phyloP scores from a whole-genome alignment of 2,888 invertebrate species.

The Heliconius sara region DNA sequence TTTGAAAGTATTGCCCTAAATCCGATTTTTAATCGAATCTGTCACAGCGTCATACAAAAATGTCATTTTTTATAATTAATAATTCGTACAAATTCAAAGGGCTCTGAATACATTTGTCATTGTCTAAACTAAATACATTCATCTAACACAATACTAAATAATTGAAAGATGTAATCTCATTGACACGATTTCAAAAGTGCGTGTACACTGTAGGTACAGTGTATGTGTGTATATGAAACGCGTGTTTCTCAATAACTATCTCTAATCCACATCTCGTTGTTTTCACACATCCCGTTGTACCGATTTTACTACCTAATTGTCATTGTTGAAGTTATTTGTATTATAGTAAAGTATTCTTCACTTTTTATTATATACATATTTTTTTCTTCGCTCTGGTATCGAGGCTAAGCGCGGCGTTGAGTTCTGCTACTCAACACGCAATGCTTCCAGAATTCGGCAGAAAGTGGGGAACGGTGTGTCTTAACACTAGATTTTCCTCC shows the following conservation, averaged over 20 bases:
- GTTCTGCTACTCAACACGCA: too few relatives aligned
- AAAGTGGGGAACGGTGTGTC: too few relatives aligned
- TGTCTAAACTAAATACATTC: slow-evolving; percentile 9
- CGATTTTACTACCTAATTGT: slow-evolving; percentile 1
- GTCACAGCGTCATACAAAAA: not conserved
- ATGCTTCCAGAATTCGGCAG: too few relatives aligned
- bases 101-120: not conserved
- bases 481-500: too few relatives aligned
- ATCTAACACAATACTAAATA: slow-evolving; percentile 18
- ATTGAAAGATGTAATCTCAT: slow-evolving; percentile 37
- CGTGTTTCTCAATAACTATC: slow-evolving; percentile 44
- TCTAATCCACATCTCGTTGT: slow-evolving; percentile 42
- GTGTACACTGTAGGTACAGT: not conserved
- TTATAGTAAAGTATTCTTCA: not conserved
- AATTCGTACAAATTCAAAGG: not conserved
- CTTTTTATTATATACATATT: too few relatives aligned
- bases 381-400: too few relatives aligned
- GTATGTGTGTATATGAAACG: slow-evolving; percentile 19
- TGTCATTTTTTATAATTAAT: not conserved
- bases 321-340: not conserved
- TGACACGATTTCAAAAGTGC: slow-evolving; percentile 40
- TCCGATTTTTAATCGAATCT: not conserved
- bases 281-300: slow-evolving; percentile 29
- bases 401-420: too few relatives aligned
- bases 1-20: too few relatives aligned